Evolutionary conservation across 1,140 invertebrate species (phyloP), one percentile per base, ranked within the genome.

Genomic region (Ericerus pela): DNA sequence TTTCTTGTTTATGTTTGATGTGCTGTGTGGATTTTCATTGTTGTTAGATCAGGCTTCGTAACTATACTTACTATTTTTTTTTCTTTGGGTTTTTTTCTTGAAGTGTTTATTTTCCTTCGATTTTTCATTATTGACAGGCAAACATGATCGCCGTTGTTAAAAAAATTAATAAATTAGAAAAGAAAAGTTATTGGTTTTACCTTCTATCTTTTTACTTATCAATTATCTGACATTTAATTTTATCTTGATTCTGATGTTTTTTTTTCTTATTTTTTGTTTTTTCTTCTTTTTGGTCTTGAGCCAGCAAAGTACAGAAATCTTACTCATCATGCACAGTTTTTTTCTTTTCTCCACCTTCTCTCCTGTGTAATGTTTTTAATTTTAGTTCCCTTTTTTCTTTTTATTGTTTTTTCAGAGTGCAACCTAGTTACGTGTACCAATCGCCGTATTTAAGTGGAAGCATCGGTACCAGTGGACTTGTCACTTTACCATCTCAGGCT

Each of bases 381-480:
- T n/a, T n/a, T n/a, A n/a, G n/a, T n/a, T n/a, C n/a, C n/a, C n/a
- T n/a, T n/a, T n/a, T n/a, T 30, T 33, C 14, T n/a, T 20, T 0
- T 1, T 31, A 31, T n/a, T 47, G 27, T 28, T 61, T 54, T 62
- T 62, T 41, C 60, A 68, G 69, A 33, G 59, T 71, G 47, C 69
- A 68, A 30, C 70, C 67, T 1, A 65, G 69, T 22, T 72, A 71
- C 55, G 63, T 71, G 30, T 72, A 72, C 59, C 68, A 69, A 53
- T 61, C 62, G 22, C 66, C 66, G 0, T 67, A 67, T 57, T 52
- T 67, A 61, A 62, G 60, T 63, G 4, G 62, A 62, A 8, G 59
- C 58, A 10, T 60, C 61, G 14, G 60, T 61, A 47, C 41, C 16
- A 47, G 41, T 22, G 41, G 41, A 47, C 20, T 47, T 20, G 41